Conservation (phyloP, 2,797 vertebrate species). For the Notoglanidium macrostoma region DNA sequence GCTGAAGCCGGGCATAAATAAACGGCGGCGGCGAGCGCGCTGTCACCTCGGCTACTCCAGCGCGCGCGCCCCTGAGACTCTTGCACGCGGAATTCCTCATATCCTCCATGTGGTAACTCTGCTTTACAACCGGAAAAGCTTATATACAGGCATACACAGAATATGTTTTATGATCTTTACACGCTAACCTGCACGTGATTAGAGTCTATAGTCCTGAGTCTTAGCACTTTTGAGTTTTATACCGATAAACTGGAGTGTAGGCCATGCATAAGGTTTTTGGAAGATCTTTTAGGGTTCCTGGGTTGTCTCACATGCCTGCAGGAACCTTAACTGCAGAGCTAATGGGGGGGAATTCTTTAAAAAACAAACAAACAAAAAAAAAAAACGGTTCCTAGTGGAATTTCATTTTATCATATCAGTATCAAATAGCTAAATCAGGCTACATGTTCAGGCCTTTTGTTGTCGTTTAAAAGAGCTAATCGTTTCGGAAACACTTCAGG, state of each 20-base stretch:
- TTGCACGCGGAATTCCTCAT: not conserved
- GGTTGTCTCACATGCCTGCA: not conserved
- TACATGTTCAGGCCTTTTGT: not conserved
- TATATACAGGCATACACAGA: not conserved
- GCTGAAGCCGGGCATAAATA: constrained; percentile 66
- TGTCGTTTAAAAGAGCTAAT: not conserved
- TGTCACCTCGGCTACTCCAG: constrained; percentile 17
- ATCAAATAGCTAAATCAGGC: not conserved
- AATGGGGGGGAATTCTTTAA: not conserved
- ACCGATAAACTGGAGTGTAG: not conserved
- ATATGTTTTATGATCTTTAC: not conserved
- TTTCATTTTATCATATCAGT: not conserved
- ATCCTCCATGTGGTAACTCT: too few relatives aligned
- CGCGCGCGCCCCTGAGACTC: not conserved
- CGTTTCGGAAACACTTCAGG: not conserved
- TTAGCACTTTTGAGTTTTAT: not conserved
- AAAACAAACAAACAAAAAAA: too few relatives aligned
- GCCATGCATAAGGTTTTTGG: not conserved
- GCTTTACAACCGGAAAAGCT: not conserved
- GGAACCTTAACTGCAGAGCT: not conserved
- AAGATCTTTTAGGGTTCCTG: not conserved
- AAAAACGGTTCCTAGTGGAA: too few relatives aligned
- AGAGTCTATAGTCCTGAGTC: not conserved
- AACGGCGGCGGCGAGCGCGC: constrained; percentile 29
- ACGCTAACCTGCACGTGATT: not conserved